Conservation (phyloP, 2,888 invertebrate genomes). For the Strigamia crassipes region DNA sequence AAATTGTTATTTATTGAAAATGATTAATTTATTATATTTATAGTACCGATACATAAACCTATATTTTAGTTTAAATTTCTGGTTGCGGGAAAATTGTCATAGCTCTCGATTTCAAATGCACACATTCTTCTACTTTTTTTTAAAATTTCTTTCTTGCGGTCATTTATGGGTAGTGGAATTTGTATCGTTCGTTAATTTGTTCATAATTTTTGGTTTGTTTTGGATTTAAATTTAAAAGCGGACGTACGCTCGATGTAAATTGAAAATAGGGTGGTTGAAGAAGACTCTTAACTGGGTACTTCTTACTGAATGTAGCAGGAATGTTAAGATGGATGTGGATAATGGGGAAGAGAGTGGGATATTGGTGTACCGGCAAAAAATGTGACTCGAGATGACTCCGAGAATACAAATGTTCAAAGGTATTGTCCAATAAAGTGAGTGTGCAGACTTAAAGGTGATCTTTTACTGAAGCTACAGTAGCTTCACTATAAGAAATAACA, state of each 20-base stretch:
- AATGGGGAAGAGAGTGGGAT: not conserved
- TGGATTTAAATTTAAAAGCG: not conserved
- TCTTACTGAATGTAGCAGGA: not conserved
- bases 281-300: slow-evolving; percentile 10
- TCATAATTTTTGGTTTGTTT: not conserved
- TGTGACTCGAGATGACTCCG: not conserved
- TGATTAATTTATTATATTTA: no score
- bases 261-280: not conserved
- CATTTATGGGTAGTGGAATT: not conserved
- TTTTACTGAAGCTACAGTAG: not conserved
- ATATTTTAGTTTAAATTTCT: no score
- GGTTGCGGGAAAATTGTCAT: no score
- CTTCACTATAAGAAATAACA: not conserved
- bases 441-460: not conserved
- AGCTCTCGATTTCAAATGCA: no score
- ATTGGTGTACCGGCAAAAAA: not conserved
- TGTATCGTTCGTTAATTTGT: not conserved
- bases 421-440: not conserved
- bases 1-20: no score
- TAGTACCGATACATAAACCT: no score
- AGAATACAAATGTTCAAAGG: slow-evolving; percentile 22
- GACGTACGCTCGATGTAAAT: not conserved
- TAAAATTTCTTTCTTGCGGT: not conserved
- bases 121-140: no score
- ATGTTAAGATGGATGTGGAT: slow-evolving; percentile 23